These are phyloP conservation scores for Ceyx melanurus DNA, from an alignment of 2,113 vertebrate species.

Conservation along the genomic window DNA sequence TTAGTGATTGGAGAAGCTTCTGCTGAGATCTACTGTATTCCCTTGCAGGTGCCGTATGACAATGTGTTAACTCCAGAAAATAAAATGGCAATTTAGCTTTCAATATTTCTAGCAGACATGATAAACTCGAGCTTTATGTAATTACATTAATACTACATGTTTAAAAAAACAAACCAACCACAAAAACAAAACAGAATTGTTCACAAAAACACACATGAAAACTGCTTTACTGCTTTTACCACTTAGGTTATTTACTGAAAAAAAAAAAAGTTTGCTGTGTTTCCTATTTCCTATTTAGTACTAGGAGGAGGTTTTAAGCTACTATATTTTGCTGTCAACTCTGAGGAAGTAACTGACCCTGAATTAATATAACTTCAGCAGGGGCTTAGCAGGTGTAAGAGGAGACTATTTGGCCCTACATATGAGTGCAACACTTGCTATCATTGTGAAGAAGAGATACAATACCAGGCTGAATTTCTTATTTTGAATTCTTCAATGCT, in stretches of 20 bases:
- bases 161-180: neutral
- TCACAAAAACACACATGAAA: neutral
- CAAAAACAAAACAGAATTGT: neutral
- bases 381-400: constrained; percentile 18
- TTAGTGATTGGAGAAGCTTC: neutral
- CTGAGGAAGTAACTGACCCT: constrained; percentile 2
- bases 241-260: neutral
- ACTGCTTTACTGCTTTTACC: neutral
- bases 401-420: neutral
- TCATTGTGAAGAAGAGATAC: neutral
- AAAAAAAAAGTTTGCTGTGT: constrained; percentile 57
- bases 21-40: neutral
- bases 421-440: constrained; percentile 56
- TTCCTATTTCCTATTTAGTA: constrained; percentile 50
- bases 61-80: neutral
- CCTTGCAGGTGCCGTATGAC: neutral
- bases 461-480: neutral
- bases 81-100: neutral
- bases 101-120: neutral
- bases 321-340: neutral
- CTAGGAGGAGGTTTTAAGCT: constrained; percentile 48
- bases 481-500: neutral
- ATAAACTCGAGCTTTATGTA: neutral
- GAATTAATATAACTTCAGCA: neutral
- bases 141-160: neutral